phyloP scores from a whole-genome alignment of 2,113 vertebrate genomes.

The Sminthopsis crassicaudata region DNA sequence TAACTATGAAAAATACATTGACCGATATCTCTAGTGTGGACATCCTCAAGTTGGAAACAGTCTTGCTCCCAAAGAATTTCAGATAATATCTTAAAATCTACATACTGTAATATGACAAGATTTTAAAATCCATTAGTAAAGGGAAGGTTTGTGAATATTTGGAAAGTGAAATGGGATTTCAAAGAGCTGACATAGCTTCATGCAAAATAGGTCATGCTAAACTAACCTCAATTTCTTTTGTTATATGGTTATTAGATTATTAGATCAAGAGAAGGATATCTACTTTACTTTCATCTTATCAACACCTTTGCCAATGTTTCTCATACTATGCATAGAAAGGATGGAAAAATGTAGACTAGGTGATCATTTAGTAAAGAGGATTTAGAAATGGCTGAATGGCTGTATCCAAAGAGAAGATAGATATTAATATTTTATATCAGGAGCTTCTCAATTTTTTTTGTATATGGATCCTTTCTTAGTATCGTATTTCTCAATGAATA shows the following conservation, averaged over 20 bases:
- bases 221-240: background rate
- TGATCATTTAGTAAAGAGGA: background rate
- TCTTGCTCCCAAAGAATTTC: background rate
- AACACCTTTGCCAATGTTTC: background rate
- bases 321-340: background rate
- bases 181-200: background rate
- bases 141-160: background rate
- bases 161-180: background rate
- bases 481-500: background rate
- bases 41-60: background rate
- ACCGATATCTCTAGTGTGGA: background rate
- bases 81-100: background rate
- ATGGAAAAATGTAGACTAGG: background rate
- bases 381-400: background rate
- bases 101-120: background rate
- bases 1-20: background rate
- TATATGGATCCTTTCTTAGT: background rate
- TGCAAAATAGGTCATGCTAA: background rate
- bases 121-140: background rate
- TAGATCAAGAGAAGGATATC: background rate
- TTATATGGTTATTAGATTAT: background rate
- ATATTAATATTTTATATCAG: background rate
- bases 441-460: background rate
- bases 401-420: background rate
- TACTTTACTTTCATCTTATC: background rate